Evolutionary conservation across 1,140 invertebrate species (phyloP).

Genomic region (Drosophila obscura): DNA sequence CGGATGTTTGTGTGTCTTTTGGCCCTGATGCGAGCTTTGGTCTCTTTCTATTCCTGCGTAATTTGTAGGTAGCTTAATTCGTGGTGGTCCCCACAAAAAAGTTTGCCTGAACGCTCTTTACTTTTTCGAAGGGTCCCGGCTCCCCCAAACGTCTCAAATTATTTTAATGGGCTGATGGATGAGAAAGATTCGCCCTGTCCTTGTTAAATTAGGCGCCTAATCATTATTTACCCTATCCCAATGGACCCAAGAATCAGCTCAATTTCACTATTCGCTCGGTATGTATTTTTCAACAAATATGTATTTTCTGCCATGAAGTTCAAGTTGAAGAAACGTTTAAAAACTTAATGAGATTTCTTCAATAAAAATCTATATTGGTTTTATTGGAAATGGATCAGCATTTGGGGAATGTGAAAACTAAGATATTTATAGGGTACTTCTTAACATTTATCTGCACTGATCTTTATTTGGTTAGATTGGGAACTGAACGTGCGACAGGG

Average conservation of each 20-base stretch:
- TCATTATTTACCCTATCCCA: slow-evolving; percentile 58
- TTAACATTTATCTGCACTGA: too few relatives aligned
- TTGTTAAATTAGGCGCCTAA: slow-evolving; percentile 67
- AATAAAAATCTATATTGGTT: too few relatives aligned
- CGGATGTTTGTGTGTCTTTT: slow-evolving; percentile 57
- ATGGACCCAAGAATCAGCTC: slow-evolving; percentile 40
- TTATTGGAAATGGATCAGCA: too few relatives aligned
- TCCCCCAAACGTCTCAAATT: slow-evolving; percentile 7
- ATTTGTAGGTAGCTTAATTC: slow-evolving; percentile 78
- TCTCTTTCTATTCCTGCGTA: slow-evolving; percentile 56
- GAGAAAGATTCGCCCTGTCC: slow-evolving; percentile 29
- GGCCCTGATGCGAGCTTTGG: slow-evolving; percentile 19
- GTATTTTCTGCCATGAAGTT: slow-evolving; percentile 44
- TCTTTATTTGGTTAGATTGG: too few relatives aligned
- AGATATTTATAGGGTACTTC: slow-evolving; percentile 31
- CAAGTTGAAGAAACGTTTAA: too few relatives aligned
- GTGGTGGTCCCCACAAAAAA: slow-evolving; percentile 53
- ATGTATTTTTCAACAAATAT: slow-evolving; percentile 41
- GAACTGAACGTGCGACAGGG: too few relatives aligned
- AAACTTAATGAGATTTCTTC: too few relatives aligned
- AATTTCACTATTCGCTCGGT: slow-evolving; percentile 20
- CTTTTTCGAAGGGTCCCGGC: not conserved
- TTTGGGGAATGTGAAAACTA: too few relatives aligned
- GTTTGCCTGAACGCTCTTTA: slow-evolving; percentile 38
- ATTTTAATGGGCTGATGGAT: slow-evolving; percentile 35